Base-by-base conservation (phyloP, 2,888 invertebrate species). In the Zele albiditarsus region DNA sequence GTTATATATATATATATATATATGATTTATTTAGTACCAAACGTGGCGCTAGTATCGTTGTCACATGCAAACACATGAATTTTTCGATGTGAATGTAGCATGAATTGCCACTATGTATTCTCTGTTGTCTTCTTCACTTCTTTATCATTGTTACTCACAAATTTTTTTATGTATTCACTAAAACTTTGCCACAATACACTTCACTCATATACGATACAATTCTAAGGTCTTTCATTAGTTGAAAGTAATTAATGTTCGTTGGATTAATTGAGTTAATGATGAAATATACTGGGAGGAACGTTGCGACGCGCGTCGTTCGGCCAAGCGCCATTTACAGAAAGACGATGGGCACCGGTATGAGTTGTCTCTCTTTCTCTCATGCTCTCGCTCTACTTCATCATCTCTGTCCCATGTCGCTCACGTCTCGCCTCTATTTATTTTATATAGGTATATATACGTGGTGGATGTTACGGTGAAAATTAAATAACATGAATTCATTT, bases 241-340 rank as follows among this genome's bases (percentile, higher is more conserved):
- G 27, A 68, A 42, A 60, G 25, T 23, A 73, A n/a, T 25, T 23
- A 46, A n/a, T 46, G n/a, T n/a, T 6, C 38, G 23, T 23, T 63
- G n/a, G 16, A 53, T 57, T 12, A n/a, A 69, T 14, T 53, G n/a
- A 25, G n/a, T 31, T 12, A 16, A 10, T 10, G 25, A 62, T n/a
- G 10, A 49, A 49, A 25, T 46, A n/a, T 16, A 3, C 14, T 46
- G 46, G 46, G 16, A n/a, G 6, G 5, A 58, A 20, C 27, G 20
- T 42, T 42, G 38, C 60, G 33, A 42, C 38, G 60, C 60, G 62
- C 58, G 60, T 46, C 60, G 58, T 20, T 62, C 60, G 67, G 46
- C 57, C 65, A 73, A 28, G 12, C 73, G 60, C 73, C 68, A 73
- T 73, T 73, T 62, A 62, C 73, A 62, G 60, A 73, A 73, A 73